phyloP scores from a whole-genome alignment of 2,113 vertebrate species.

The Osmerus eperlanus region DNA sequence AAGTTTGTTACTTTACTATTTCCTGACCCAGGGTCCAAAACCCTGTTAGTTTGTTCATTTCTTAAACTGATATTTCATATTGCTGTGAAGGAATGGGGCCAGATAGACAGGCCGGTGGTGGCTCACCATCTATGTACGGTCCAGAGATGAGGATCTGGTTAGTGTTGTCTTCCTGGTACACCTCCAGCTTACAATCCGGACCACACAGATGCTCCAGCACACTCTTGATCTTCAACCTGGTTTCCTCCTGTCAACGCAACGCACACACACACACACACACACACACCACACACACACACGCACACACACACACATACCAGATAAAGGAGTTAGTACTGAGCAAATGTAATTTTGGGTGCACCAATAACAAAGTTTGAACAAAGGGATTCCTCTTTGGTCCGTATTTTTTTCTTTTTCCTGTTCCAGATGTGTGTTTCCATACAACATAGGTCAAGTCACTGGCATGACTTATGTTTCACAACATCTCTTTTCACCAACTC shows the following conservation, averaged over 20 bases:
- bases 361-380: too few relatives aligned
- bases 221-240: constrained; percentile 52
- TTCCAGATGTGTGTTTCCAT: too few relatives aligned
- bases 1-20: not conserved
- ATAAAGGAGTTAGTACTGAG: not conserved
- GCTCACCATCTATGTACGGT: constrained; percentile 69
- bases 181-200: constrained; percentile 64
- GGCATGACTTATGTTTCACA: too few relatives aligned
- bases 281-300: not conserved
- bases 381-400: too few relatives aligned
- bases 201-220: constrained; percentile 61
- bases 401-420: too few relatives aligned
- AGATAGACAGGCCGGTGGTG: not conserved
- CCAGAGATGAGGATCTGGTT: constrained; percentile 67
- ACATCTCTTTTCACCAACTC: not conserved
- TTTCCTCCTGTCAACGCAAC: constrained; percentile 52
- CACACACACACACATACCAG: not conserved
- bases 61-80: too few relatives aligned
- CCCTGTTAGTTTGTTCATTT: too few relatives aligned
- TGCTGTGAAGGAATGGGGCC: too few relatives aligned
- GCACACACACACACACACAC: not conserved
- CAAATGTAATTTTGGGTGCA: not conserved
- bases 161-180: constrained; percentile 65
- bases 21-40: too few relatives aligned
- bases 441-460: too few relatives aligned